Conservation (phyloP, 2,888 invertebrate genomes). For the Cheilosia pagana region DNA sequence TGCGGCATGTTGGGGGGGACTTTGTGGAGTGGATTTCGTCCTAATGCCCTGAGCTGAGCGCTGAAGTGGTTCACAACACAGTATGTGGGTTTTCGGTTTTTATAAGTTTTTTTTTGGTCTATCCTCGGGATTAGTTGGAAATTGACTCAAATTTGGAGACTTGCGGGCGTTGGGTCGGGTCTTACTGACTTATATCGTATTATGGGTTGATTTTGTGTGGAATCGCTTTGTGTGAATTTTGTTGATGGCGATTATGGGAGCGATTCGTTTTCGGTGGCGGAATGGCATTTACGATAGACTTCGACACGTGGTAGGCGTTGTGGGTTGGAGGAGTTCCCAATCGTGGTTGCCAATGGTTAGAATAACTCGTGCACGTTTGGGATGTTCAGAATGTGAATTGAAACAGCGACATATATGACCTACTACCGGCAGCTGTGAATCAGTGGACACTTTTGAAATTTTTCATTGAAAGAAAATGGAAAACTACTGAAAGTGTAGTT, state of each 20-base stretch:
- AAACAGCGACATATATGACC: too few species aligned
- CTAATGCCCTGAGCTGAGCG: conserved; percentile 14
- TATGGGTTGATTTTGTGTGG: conserved; percentile 44
- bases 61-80: conserved; percentile 11
- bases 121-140: conserved; percentile 22
- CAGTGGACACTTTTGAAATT: too few species aligned
- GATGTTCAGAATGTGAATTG: too few species aligned
- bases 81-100: conserved; percentile 34
- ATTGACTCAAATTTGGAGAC: background rate
- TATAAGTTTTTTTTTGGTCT: conserved; percentile 20
- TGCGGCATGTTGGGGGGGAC: conserved; percentile 13
- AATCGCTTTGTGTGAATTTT: conserved; percentile 44
- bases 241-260: conserved; percentile 31
- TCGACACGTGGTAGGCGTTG: background rate
- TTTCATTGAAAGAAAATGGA: too few species aligned
- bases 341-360: too few species aligned
- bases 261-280: background rate
- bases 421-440: too few species aligned
- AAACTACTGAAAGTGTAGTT: too few species aligned
- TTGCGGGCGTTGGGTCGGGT: background rate
- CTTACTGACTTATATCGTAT: conserved; percentile 22
- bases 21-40: conserved; percentile 44
- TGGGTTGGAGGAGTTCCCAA: too few species aligned
- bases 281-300: background rate
- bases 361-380: too few species aligned